Conservation (phyloP, 2,797 vertebrate genomes). For the Lindbergichthys nudifrons region DNA sequence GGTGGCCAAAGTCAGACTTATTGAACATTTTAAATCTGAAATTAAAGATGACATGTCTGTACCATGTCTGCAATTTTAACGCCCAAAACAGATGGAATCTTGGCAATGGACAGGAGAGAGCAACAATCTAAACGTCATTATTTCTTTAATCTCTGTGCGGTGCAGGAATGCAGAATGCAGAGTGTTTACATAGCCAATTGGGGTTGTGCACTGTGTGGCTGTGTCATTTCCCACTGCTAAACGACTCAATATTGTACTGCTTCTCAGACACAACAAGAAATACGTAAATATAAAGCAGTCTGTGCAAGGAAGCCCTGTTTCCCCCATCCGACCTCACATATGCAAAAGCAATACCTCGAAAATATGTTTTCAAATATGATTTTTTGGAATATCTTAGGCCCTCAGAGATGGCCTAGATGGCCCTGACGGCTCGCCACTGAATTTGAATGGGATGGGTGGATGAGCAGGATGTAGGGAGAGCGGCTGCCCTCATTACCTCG, state of each 20-base stretch:
- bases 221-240: constrained; percentile 20
- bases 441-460: constrained; percentile 18
- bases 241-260: constrained; percentile 13
- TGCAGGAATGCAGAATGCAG: neutral
- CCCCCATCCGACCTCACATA: constrained; percentile 13
- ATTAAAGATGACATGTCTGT: too few species aligned
- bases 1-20: constrained; percentile 33
- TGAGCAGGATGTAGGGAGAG: constrained; percentile 28
- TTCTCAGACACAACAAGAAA: constrained; percentile 46
- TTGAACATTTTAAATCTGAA: constrained; percentile 33
- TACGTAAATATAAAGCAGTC: constrained; percentile 43
- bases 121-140: constrained; percentile 4
- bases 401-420: too few species aligned
- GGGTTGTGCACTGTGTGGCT: constrained; percentile 8
- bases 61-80: constrained; percentile 5
- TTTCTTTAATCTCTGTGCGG: constrained; percentile 22
- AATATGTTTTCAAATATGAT: too few species aligned
- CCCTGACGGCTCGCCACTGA: too few species aligned
- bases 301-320: constrained; percentile 26
- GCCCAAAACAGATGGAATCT: neutral
- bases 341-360: constrained; percentile 18
- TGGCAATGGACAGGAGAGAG: too few species aligned
- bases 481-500: constrained; percentile 51
- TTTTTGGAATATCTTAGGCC: too few species aligned
- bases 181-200: constrained; percentile 25